A percentile compares a stretch with the other conserved stretches of the same genome.
Conservation (phyloP, 2,888 invertebrate species). For the Colletes collaris region DNA sequence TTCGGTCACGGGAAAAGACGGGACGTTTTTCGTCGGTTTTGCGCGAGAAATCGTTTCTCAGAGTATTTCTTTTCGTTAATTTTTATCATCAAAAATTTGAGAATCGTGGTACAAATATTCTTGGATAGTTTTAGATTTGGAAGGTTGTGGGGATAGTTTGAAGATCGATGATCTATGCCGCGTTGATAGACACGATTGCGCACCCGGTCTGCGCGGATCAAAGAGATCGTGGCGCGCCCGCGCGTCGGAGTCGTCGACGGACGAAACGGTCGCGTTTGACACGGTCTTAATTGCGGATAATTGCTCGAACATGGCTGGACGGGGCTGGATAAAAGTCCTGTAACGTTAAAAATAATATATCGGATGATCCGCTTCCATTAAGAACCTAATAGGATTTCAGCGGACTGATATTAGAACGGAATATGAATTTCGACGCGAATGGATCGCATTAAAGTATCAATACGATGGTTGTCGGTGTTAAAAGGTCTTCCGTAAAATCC, state of each 20-base stretch:
- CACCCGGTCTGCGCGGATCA: not conserved
- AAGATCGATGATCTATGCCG: no score
- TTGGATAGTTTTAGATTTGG: no score
- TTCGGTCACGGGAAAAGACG: no score
- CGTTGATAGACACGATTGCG: not conserved
- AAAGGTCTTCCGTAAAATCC: no score
- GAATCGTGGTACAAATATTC: no score
- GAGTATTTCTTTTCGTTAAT: no score
- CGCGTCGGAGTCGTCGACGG: constrained; percentile 1
- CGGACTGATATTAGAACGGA: not conserved
- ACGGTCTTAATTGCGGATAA: constrained; percentile 20
- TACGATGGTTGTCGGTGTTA: not conserved
- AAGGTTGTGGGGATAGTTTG: no score
- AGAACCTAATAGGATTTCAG: not conserved
- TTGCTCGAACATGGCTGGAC: constrained; percentile 17
- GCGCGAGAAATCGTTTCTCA: no score
- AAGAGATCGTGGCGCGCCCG: not conserved
- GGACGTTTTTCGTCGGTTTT: no score
- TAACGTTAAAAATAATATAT: not conserved
- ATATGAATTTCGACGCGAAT: not conserved
- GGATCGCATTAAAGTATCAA: not conserved
- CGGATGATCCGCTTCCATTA: not conserved
- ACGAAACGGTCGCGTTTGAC: constrained; percentile 16
- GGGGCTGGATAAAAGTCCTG: not conserved
- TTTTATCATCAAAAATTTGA: no score